Conservation (phyloP, 2,113 vertebrate genomes). For the Amphiprion ocellaris region DNA sequence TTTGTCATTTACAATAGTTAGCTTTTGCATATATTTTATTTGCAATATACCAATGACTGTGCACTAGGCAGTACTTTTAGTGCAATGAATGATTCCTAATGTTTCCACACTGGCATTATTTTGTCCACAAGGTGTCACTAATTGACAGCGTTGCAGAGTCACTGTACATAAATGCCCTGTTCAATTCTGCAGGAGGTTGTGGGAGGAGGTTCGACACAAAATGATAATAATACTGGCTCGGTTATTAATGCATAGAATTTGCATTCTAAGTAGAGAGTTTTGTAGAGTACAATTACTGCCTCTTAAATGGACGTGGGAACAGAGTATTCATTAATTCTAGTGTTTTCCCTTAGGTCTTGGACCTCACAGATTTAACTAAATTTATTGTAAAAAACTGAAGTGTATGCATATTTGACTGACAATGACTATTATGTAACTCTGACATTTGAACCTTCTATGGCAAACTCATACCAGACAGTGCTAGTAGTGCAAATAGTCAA, state of each 20-base stretch:
- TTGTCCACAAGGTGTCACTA: slow-evolving; percentile 77
- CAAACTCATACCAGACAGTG: not conserved
- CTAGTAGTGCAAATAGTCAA: not conserved
- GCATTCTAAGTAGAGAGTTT: not conserved
- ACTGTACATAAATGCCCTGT: not conserved
- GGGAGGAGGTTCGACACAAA: not conserved
- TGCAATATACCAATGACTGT: not conserved
- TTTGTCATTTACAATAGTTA: not conserved
- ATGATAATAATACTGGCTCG: not conserved
- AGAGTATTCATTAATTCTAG: too few relatives aligned
- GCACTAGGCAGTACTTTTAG: not conserved
- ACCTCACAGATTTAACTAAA: too few relatives aligned
- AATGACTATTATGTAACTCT: not conserved
- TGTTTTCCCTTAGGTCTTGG: too few relatives aligned
- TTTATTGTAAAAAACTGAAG: not conserved
- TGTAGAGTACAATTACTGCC: not conserved
- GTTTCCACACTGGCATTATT: not conserved
- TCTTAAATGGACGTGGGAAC: not conserved
- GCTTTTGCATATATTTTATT: not conserved
- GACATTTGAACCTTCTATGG: not conserved
- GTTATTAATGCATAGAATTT: not conserved
- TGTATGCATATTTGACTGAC: not conserved
- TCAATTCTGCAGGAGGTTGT: not conserved
- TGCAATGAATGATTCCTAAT: not conserved
- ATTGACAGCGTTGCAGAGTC: slow-evolving; percentile 44